Percentiles rank a stretch among this genome's conserved stretches.
Conservation (phyloP, 2,797 vertebrate species). For the Helostoma temminkii region DNA sequence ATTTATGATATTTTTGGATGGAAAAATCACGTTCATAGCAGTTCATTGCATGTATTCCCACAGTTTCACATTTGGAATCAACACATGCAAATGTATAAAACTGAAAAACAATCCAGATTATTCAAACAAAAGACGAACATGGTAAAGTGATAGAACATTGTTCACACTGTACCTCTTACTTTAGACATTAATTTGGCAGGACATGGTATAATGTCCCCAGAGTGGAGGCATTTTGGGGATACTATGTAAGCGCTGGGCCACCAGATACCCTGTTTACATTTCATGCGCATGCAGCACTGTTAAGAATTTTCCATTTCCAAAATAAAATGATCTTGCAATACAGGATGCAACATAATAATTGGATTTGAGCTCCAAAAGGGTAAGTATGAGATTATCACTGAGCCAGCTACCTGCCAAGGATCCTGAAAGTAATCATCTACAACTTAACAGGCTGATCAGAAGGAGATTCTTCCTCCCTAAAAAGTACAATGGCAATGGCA, state of each 20-base stretch:
- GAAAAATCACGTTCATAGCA: conserved; percentile 16
- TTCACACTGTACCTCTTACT: not conserved
- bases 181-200: not conserved
- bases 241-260: not conserved
- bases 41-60: conserved; percentile 12
- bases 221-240: not conserved
- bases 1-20: conserved; percentile 26
- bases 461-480: not conserved
- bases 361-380: not conserved
- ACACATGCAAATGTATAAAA: not conserved
- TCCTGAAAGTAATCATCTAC: not conserved
- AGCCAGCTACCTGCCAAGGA: not conserved
- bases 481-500: not conserved
- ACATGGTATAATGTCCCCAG: not conserved
- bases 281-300: not conserved
- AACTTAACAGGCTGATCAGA: conserved; percentile 4
- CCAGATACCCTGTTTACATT: no score
- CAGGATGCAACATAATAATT: no score
- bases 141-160: not conserved
- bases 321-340: not conserved
- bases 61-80: conserved; percentile 9
- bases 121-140: not conserved
- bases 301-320: not conserved
- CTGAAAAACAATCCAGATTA: not conserved
- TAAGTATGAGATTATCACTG: not conserved